These are phyloP conservation scores for Ochlodes sylvanus DNA, from an alignment of 2,888 invertebrate genomes.

Conservation along the genomic window DNA sequence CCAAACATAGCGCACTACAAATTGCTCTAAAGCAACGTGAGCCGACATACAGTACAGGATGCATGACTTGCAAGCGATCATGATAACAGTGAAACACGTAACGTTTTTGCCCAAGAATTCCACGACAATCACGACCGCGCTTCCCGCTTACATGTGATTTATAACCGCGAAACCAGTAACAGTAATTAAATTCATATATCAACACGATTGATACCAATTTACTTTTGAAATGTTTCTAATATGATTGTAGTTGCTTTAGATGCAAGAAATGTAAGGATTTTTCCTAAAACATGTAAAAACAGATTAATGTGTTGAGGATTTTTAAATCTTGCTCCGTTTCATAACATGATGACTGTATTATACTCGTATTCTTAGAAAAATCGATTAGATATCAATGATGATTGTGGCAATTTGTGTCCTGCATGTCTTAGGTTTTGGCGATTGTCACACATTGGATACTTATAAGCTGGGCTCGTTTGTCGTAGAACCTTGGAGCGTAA, in stretches of 20 bases:
- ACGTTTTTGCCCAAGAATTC: slow-evolving; percentile 44
- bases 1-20: slow-evolving; percentile 44
- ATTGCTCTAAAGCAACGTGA: slow-evolving; percentile 43
- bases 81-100: slow-evolving; percentile 47
- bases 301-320: too few species aligned
- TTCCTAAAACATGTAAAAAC: too few species aligned
- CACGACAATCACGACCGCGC: slow-evolving; percentile 44
- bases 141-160: slow-evolving; percentile 30
- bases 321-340: too few species aligned
- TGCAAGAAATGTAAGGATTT: too few species aligned
- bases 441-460: background rate
- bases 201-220: background rate
- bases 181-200: background rate
- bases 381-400: too few species aligned
- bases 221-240: background rate
- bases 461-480: background rate
- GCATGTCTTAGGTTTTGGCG: too few species aligned
- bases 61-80: slow-evolving; percentile 48
- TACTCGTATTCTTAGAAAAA: too few species aligned
- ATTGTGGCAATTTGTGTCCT: too few species aligned
- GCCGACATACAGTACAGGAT: slow-evolving; percentile 44
- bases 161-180: slow-evolving; percentile 13
- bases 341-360: too few species aligned
- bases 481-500: slow-evolving; percentile 39
- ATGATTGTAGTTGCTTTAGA: too few species aligned